Conservation (phyloP, 2,797 vertebrate species). For the Miichthys miiuy region DNA sequence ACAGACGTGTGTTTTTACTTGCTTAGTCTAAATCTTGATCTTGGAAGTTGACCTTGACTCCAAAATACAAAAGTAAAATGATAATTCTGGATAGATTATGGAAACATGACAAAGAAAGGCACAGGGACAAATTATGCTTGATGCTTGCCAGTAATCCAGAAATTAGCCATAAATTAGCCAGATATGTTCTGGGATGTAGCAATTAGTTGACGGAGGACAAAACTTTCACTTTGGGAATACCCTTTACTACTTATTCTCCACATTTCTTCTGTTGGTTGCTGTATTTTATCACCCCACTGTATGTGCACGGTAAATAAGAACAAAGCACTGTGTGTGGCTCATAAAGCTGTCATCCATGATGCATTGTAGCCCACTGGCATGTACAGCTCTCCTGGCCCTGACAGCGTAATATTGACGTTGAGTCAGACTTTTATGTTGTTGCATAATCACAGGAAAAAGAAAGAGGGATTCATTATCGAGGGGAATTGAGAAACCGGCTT, state of each 20-base stretch:
- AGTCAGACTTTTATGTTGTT: constrained; percentile 35
- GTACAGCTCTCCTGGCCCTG: constrained; percentile 3
- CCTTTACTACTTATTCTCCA: constrained; percentile 36
- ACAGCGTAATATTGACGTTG: constrained; percentile 1
- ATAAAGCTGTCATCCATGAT: constrained; percentile 61
- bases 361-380: constrained; percentile 31
- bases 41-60: not conserved
- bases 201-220: too few species aligned
- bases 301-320: constrained; percentile 43
- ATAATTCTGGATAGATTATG: not conserved
- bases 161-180: not conserved
- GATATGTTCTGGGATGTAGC: not conserved
- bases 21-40: not conserved
- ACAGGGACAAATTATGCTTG: not conserved
- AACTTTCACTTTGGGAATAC: constrained; percentile 40
- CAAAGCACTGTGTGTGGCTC: constrained; percentile 22
- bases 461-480: constrained; percentile 23
- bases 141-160: not conserved
- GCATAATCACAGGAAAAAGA: constrained; percentile 47
- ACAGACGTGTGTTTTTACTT: not conserved
- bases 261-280: constrained; percentile 29
- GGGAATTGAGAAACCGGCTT: constrained; percentile 35
- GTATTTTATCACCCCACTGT: constrained; percentile 48
- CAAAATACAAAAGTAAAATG: not conserved
- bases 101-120: not conserved